These are phyloP conservation scores for Ethmia dodecea DNA, from an alignment of 2,888 invertebrate species.

Conservation along the genomic window DNA sequence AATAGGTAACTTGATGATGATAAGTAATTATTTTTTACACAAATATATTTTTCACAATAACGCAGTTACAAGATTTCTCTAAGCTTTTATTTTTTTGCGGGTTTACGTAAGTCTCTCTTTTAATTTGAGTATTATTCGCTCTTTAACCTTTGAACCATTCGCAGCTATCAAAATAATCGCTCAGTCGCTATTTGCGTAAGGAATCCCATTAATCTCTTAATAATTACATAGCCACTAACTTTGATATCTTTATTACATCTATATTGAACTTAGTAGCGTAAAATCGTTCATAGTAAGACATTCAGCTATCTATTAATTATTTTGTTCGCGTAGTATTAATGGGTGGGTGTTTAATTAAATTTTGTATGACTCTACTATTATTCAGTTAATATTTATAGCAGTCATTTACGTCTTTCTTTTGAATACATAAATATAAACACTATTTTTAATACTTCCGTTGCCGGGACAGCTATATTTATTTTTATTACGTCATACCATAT, in stretches of 20 bases:
- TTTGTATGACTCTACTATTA: slow-evolving; percentile 2
- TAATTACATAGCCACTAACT: slow-evolving; percentile 49
- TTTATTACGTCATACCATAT: too few species aligned
- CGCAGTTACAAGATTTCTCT: slow-evolving; percentile 10
- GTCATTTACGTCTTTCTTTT: too few species aligned
- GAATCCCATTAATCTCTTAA: slow-evolving; percentile 47
- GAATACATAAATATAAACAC: too few species aligned
- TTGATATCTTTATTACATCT: slow-evolving; percentile 61
- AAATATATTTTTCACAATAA: slow-evolving; percentile 6
- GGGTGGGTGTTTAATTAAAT: slow-evolving; percentile 11
- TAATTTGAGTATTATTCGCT: neutral
- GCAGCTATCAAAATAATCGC: slow-evolving; percentile 28
- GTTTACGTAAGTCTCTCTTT: too few species aligned
- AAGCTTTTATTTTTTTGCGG: too few species aligned
- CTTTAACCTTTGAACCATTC: slow-evolving; percentile 21
- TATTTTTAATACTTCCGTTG: too few species aligned
- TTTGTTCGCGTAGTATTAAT: slow-evolving; percentile 22
- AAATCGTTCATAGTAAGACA: slow-evolving; percentile 25
- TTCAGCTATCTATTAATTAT: slow-evolving; percentile 31
- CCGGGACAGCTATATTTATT: too few species aligned
- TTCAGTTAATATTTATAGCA: too few species aligned
- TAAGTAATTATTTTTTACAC: slow-evolving; percentile 3
- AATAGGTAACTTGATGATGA: too few species aligned
- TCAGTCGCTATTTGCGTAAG: slow-evolving; percentile 36
- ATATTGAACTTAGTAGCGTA: slow-evolving; percentile 43